phyloP scores from a whole-genome alignment of 2,113 vertebrate species.

The Saccopteryx leptura region DNA sequence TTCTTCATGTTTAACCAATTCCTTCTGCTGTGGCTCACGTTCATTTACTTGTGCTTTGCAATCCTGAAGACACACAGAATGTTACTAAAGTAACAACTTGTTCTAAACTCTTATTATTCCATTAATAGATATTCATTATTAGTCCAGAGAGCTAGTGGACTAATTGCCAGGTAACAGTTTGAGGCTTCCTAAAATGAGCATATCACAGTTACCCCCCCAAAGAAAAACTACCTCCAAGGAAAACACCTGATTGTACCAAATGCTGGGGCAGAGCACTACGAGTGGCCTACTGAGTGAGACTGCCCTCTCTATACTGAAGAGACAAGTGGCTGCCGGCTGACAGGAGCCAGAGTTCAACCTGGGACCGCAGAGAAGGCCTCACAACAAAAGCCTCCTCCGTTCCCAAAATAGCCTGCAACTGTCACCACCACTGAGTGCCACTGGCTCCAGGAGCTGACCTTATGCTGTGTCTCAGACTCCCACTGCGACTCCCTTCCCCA shows the following conservation, averaged over 20 bases:
- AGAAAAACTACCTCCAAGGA: not conserved
- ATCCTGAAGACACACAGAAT: not conserved
- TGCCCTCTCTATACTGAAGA: constrained; percentile 2
- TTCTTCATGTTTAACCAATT: constrained; percentile 24
- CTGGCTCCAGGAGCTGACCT: constrained; percentile 83
- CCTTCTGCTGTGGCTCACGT: not conserved
- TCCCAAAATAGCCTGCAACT: constrained; percentile 90
- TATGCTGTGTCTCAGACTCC: constrained; percentile 71
- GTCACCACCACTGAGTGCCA: constrained; percentile 85
- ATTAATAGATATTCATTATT: not conserved
- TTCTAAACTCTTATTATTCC: not conserved
- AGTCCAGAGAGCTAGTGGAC: not conserved
- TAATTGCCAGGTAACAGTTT: not conserved
- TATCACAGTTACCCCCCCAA: not conserved
- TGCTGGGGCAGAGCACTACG: not conserved
- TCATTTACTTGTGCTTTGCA: no score
- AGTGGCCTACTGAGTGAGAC: not conserved
- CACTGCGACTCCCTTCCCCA: not conserved
- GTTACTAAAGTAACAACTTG: not conserved
- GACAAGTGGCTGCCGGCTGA: constrained; percentile 69
- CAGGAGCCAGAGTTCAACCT: constrained; percentile 84
- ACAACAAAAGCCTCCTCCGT: constrained; percentile 83
- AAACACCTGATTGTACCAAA: not conserved
- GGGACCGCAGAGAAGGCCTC: constrained; percentile 78
- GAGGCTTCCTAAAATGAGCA: constrained; percentile 4